These are phyloP conservation scores for Colletes collaris DNA, from an alignment of 2,888 invertebrate species.

Conservation along the genomic window DNA sequence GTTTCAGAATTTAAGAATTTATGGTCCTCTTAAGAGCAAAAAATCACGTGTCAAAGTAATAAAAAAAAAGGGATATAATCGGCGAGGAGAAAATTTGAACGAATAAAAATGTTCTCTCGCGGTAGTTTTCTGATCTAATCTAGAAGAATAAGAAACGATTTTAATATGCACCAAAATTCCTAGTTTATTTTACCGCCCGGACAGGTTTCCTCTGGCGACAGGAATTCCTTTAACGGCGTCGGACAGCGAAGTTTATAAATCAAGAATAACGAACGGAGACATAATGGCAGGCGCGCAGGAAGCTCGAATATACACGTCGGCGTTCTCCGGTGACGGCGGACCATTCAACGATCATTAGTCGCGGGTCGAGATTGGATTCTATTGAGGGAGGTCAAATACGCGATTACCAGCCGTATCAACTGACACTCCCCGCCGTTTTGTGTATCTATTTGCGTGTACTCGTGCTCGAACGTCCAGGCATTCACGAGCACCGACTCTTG, in stretches of 20 bases:
- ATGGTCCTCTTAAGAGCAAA: too few species aligned
- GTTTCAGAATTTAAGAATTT: too few species aligned
- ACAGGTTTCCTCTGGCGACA: neutral
- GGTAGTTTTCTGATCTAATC: too few species aligned
- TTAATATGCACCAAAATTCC: neutral
- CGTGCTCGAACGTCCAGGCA: neutral
- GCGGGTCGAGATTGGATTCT: constrained; percentile 31
- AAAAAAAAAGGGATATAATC: too few species aligned
- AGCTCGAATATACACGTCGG: neutral
- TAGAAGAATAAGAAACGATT: too few species aligned
- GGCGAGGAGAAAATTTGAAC: too few species aligned
- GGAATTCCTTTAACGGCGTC: neutral
- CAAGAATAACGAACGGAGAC: constrained; percentile 23
- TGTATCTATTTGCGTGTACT: constrained; percentile 8
- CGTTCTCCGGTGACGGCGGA: constrained; percentile 1
- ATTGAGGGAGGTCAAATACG: neutral
- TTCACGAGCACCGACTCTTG: neutral
- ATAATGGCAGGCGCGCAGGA: neutral
- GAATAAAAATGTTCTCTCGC: too few species aligned
- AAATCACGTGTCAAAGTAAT: too few species aligned
- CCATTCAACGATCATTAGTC: constrained; percentile 41
- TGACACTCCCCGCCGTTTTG: neutral
- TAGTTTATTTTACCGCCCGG: constrained; percentile 20
- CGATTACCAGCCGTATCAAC: constrained; percentile 3
- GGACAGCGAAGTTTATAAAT: constrained; percentile 46